Base-by-base conservation (phyloP, 2,888 invertebrate genomes). In the Caenorhabditis virilis region DNA sequence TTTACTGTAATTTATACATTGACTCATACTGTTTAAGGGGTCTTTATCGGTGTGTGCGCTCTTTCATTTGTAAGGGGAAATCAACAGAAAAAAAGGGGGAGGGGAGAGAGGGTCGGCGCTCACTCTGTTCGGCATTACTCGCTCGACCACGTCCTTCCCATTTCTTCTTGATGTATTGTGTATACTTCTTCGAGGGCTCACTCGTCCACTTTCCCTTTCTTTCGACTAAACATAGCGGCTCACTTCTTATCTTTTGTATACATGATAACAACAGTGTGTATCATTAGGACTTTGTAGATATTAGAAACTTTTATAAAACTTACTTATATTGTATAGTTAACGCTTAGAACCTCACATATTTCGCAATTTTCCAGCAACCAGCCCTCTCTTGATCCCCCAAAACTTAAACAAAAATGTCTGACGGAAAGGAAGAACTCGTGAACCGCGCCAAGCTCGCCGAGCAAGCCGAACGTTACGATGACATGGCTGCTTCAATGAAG, bases 401-500 rank as follows among this genome's bases (percentile, higher is more conserved):
- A n/a, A n/a, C n/a, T n/a, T 20, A 42, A 6, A 20, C 7, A 42
- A 47, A 35, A 47, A 79, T 81, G 81, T 69, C 81, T 49, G 82
- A 82, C 74, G 77, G 74, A 72, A 82, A 82, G 73, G 84, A 84
- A 63, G 84, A 83, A 62, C 79, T 83, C 63, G 84, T 83, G 47
- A 83, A 84, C 71, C 79, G 80, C 58, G 83, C 83, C 72, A 83
- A 84, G 74, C 75, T 83, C 46, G 83, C 83, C 56, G 83, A 83
- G 66, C 83, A 83, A 74, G 82, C 83, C 41, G 83, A 83, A 68
- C 74, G 84, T 38, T 83, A 83, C 70, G 83, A 84, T 60, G 83
- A 84, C 75, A 83, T 84, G 83, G 83, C 83, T 45, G 77, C 77
- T 58, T 83, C 83, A 41, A 83, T 83, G 83, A 83, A 83, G 78